Evolutionary conservation across 2,888 invertebrate genomes (phyloP).

Genomic region (Eurytoma californica): DNA sequence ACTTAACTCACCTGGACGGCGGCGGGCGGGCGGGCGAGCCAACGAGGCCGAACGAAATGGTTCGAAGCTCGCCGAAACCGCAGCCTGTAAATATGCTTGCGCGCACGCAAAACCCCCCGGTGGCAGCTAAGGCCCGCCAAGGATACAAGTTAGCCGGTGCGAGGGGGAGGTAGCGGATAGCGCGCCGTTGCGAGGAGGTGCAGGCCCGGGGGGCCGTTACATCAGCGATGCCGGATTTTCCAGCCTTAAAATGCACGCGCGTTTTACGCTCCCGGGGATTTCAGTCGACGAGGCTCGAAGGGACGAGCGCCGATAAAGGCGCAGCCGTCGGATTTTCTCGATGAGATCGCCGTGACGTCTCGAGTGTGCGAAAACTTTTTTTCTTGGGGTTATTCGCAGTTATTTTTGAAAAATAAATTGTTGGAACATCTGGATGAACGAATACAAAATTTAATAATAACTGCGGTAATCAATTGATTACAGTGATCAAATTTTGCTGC

Average conservation of each 20-base stretch:
- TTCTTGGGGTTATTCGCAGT: no score
- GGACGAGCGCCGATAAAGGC: slow-evolving; percentile 5
- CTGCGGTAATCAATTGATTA: no score
- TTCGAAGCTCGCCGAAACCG: slow-evolving; percentile 45
- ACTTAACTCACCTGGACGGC: slow-evolving; percentile 42
- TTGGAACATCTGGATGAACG: no score
- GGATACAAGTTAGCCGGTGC: slow-evolving; percentile 31
- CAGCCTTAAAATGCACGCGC: slow-evolving; percentile 9
- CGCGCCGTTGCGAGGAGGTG: slow-evolving; percentile 29
- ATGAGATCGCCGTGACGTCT: no score
- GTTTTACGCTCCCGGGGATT: not conserved
- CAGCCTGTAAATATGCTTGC: slow-evolving; percentile 49
- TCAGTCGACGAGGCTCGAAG: no score
- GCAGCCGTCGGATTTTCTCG: not conserved
- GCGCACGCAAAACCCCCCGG: slow-evolving; percentile 27
- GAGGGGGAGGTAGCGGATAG: not conserved
- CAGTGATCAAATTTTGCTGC: no score
- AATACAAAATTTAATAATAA: no score
- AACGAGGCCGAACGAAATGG: slow-evolving; percentile 49
- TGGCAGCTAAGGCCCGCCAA: not conserved
- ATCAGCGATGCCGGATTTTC: slow-evolving; percentile 27
- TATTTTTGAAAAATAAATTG: no score
- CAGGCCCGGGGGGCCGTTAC: slow-evolving; percentile 16
- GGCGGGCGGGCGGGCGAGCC: not conserved
- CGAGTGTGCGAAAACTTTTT: no score